Evolutionary conservation across 1,140 invertebrate species (phyloP).

Genomic region (Planococcus citri): DNA sequence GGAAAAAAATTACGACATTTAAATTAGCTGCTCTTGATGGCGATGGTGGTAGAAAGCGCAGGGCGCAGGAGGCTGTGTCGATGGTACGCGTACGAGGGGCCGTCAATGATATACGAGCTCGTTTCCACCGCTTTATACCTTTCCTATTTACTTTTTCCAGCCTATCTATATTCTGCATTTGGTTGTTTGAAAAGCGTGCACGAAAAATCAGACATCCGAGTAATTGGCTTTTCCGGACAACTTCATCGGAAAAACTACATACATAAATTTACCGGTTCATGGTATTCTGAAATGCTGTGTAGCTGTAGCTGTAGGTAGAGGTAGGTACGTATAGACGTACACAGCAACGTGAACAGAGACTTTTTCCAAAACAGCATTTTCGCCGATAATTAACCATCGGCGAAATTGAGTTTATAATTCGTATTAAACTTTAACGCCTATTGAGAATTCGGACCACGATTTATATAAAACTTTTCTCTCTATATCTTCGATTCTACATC

Average conservation of each 20-base stretch:
- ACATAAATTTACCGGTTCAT: conserved; percentile 13
- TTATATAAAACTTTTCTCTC: too few species aligned
- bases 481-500: too few species aligned
- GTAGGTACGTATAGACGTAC: too few species aligned
- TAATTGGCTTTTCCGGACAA: conserved; percentile 20
- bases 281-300: conserved; percentile 4
- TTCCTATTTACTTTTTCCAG: neutral
- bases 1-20: too few species aligned
- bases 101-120: conserved; percentile 6
- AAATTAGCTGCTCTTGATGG: too few species aligned
- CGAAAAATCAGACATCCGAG: conserved; percentile 13
- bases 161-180: conserved; percentile 4
- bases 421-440: conserved; percentile 7
- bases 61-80: neutral
- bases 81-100: neutral
- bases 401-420: neutral
- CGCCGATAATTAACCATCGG: neutral
- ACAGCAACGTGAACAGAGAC: neutral
- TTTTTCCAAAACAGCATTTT: neutral
- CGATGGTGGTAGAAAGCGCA: neutral
- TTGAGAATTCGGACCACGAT: neutral
- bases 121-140: conserved; percentile 6
- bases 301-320: too few species aligned
- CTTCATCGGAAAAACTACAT: conserved; percentile 8
- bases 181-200: neutral